A percentile compares a stretch with the other conserved stretches of the same genome.
Conservation (phyloP, 92 coral and sea anemone genomes). For the Heteractis magnifica region DNA sequence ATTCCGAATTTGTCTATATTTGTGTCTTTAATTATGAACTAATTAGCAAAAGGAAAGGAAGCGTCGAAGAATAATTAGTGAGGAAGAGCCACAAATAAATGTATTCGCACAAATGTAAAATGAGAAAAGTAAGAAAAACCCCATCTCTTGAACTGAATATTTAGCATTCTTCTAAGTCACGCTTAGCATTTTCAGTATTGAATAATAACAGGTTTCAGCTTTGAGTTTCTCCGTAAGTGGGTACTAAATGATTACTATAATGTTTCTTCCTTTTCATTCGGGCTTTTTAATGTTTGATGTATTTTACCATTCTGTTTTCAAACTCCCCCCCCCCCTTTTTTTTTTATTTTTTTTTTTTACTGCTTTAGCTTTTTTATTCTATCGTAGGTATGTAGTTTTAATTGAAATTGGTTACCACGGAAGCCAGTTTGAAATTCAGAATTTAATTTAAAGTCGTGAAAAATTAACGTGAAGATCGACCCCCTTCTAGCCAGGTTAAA, state of each 20-base stretch:
- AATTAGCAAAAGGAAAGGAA: neutral
- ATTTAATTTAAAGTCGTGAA: neutral
- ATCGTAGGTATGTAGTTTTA: neutral
- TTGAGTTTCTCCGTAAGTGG: neutral
- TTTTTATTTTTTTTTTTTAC: neutral
- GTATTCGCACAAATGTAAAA: neutral
- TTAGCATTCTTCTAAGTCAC: too few relatives aligned
- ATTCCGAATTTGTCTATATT: neutral
- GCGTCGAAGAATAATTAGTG: neutral
- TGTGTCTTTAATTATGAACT: neutral
- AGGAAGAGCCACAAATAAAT: neutral
- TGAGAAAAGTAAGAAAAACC: too few relatives aligned
- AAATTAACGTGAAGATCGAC: neutral
- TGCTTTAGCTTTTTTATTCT: neutral
- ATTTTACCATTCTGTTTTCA: neutral
- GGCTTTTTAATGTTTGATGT: neutral
- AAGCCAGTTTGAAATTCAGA: neutral
- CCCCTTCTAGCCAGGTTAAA: neutral
- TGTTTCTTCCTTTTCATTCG: neutral
- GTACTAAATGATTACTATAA: neutral
- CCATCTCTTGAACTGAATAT: too few relatives aligned
- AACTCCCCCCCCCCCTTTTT: neutral
- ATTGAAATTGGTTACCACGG: neutral
- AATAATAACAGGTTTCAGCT: neutral
- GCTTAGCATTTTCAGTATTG: too few relatives aligned